Evolutionary conservation across 1,140 invertebrate genomes (phyloP), one percentile per base, ranked within the genome.

Genomic region (Proales similis): DNA sequence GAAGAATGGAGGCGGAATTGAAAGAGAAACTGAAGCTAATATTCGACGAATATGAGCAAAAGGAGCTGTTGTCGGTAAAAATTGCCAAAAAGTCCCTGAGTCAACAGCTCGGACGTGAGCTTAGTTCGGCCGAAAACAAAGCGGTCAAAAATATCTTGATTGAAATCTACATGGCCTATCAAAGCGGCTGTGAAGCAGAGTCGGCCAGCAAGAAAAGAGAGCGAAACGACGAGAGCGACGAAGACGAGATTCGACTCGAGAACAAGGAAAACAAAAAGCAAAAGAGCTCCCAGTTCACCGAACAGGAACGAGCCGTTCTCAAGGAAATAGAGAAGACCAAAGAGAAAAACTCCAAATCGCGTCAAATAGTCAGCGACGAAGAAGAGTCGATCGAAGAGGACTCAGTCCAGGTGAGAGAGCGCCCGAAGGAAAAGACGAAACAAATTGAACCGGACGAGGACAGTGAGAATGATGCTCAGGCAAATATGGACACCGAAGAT

Each of bases 21-120:
- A 30, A 57, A 14, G n/a, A 19, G 3, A 36, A 57, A 14, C 24
- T 57, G 17, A 43, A 57, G 32, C 20, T 29, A 36, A 42, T 57
- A n/a, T 57, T 57, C 22, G 51, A 57, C 12, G 12, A n/a, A 4
- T 14, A 26, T 26, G 33, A 39, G 19, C 12, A 57, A 17, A 57
- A 57, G 27, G 51, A 57, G 39, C 33, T 27, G 20, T 42, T 57
- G 20, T 57, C 51, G 9, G 39, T 57, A 29, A 57, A 57, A 14
- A 42, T 57, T 11, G 26, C 45, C 4, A 57, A 57, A 57, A 57
- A 14, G 9, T 19, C 29, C 19, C 20, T 57, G 29, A 12, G 4
- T 5, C 17, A 57, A 20, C 26, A 57, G 32, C 7, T 57, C 11
- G 45, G 30, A 5, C 30, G 48, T 24, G 45, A n/a, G 29, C 32